A percentile compares a stretch with the other conserved stretches of the same genome.
Evolutionary conservation across 1,140 invertebrate species (phyloP).

Genomic region (Fopius arisanus): DNA sequence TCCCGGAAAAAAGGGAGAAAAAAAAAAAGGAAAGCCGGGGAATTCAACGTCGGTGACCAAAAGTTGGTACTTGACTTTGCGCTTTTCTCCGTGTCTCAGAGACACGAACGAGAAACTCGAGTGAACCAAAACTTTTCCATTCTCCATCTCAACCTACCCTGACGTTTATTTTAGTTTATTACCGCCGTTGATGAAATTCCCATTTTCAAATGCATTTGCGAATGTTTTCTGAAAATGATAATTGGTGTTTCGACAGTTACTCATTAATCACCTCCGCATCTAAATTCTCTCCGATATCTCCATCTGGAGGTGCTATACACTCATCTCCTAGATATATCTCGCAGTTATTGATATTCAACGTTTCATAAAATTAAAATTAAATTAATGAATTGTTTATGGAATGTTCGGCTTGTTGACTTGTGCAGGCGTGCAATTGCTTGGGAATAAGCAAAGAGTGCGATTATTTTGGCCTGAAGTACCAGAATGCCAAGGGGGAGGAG

Average conservation of each 20-base stretch:
- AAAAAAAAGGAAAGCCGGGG: not conserved
- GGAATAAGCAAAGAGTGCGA: constrained; percentile 85
- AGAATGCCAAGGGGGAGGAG: constrained; percentile 75
- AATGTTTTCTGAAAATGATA: no score
- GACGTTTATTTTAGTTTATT: constrained; percentile 13
- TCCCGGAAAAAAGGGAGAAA: not conserved
- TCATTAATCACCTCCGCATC: no score
- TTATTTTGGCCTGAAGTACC: constrained; percentile 84
- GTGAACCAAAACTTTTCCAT: not conserved
- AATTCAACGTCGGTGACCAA: constrained; percentile 11
- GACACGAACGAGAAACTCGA: not conserved
- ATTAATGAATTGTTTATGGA: not conserved
- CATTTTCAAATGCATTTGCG: no score
- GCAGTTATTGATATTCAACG: no score
- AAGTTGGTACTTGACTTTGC: constrained; percentile 13
- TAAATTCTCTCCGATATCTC: no score
- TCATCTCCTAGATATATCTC: no score
- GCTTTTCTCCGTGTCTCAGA: not conserved
- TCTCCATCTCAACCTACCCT: not conserved
- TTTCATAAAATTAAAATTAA: no score
- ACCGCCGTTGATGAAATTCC: no score
- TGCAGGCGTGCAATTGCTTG: constrained; percentile 82
- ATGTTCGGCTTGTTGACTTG: constrained; percentile 39
- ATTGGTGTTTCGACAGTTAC: no score
- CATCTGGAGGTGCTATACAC: no score